These are phyloP conservation scores for Leucoraja erinaceus DNA, from an alignment of 2,113 vertebrate genomes.

Conservation along the genomic window DNA sequence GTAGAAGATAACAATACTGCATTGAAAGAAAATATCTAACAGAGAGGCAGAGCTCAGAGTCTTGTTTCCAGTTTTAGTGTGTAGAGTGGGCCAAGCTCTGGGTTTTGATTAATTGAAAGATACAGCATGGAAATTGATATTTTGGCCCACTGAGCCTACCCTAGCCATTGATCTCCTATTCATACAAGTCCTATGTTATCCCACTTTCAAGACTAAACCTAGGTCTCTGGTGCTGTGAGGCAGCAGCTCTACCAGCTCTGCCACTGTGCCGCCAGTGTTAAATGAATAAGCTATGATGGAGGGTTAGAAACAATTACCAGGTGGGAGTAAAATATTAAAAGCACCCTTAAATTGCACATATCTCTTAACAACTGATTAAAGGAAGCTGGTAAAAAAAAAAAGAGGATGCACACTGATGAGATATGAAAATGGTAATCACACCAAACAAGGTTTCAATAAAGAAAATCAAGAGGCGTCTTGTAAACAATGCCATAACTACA, in stretches of 20 bases:
- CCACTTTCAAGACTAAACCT: no score
- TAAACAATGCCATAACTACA: background rate
- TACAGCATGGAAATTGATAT: no score
- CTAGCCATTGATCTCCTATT: no score
- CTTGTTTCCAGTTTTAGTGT: background rate
- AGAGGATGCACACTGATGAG: no score
- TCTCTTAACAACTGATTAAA: background rate
- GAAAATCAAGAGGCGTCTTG: background rate
- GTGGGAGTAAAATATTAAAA: background rate
- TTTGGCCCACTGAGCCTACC: no score
- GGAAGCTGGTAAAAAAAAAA: background rate
- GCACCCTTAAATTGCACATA: background rate
- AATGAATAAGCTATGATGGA: background rate
- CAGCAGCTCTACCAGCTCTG: no score
- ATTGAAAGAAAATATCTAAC: background rate
- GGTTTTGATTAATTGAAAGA: background rate
- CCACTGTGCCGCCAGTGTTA: no score
- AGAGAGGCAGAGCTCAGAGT: background rate
- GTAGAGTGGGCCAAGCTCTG: background rate
- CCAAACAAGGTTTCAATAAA: background rate
- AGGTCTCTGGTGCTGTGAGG: no score
- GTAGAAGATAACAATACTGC: background rate
- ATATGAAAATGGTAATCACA: background rate
- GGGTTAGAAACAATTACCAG: background rate
- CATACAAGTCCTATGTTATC: no score